Percentiles rank a stretch among this genome's conserved stretches.
Evolutionary conservation across 2,113 vertebrate genomes (phyloP).

Genomic region (Lamprologus speciosus): DNA sequence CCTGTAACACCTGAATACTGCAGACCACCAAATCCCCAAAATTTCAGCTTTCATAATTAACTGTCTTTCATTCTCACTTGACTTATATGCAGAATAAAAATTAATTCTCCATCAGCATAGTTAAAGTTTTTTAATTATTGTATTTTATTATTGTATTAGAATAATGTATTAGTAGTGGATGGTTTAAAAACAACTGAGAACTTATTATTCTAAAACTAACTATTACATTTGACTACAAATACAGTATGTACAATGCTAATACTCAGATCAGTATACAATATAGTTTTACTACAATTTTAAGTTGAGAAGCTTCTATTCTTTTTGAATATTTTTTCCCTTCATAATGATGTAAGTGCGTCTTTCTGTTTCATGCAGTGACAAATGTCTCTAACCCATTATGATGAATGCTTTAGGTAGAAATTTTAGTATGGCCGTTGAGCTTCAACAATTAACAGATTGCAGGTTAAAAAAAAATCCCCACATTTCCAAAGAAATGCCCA

Average conservation of each 20-base stretch:
- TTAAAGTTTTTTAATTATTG: not conserved
- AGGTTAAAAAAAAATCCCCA: not conserved
- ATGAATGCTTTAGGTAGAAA: not conserved
- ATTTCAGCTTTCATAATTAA: not conserved
- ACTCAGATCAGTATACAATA: not conserved
- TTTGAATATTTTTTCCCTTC: not conserved
- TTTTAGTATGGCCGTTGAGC: not conserved
- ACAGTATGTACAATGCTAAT: not conserved
- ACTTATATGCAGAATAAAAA: not conserved
- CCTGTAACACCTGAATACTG: accelerated
- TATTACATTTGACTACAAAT: not conserved
- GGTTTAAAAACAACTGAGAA: not conserved
- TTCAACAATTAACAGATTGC: not conserved
- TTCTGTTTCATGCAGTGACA: not conserved
- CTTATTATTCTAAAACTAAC: not conserved
- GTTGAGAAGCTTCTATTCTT: not conserved
- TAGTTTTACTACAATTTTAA: not conserved
- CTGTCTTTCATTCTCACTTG: not conserved
- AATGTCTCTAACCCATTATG: not conserved
- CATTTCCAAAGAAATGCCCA: not conserved
- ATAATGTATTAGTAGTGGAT: not conserved
- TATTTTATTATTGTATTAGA: not conserved
- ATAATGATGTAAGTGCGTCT: not conserved
- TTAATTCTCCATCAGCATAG: not conserved
- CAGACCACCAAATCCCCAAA: not conserved